phyloP scores from a whole-genome alignment of 2,113 vertebrate genomes.

The Percina caprodes region DNA sequence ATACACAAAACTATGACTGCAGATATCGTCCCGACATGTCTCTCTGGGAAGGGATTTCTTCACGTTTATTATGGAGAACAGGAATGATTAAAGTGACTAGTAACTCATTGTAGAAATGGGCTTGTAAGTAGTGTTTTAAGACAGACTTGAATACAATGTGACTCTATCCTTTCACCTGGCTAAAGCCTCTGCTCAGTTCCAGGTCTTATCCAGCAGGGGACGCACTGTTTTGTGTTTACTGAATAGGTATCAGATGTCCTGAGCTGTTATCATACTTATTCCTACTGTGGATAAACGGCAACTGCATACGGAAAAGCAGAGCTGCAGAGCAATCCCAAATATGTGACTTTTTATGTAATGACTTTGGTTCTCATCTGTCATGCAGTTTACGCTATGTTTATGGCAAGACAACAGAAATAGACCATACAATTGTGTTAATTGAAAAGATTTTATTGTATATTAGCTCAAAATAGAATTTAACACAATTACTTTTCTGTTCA shows the following conservation, averaged over 20 bases:
- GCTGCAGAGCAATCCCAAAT: conserved; percentile 12
- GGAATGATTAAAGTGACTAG: not conserved
- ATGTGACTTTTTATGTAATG: not conserved
- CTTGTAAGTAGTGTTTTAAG: not conserved
- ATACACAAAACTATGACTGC: not conserved
- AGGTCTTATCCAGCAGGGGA: conserved; percentile 60
- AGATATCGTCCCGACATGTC: no score
- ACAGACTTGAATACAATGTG: no score
- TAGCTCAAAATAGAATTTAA: conserved; percentile 76
- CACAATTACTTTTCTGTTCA: conserved; percentile 70
- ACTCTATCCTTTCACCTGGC: not conserved
- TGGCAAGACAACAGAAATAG: conserved; percentile 1
- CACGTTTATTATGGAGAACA: not conserved
- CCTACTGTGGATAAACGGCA: not conserved
- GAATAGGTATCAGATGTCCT: not conserved
- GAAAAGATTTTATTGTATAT: conserved; percentile 68
- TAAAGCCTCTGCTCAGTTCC: conserved; percentile 23
- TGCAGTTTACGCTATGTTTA: not conserved
- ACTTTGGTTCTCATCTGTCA: not conserved
- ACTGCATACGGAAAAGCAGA: conserved; percentile 3
- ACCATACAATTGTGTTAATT: conserved; percentile 40
- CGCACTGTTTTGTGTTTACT: conserved; percentile 48
- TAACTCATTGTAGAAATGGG: not conserved
- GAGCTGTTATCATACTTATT: conserved; percentile 15
- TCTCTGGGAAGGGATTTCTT: not conserved